These are phyloP conservation scores for Allobates femoralis DNA, from an alignment of 2,797 vertebrate species.

Conservation along the genomic window DNA sequence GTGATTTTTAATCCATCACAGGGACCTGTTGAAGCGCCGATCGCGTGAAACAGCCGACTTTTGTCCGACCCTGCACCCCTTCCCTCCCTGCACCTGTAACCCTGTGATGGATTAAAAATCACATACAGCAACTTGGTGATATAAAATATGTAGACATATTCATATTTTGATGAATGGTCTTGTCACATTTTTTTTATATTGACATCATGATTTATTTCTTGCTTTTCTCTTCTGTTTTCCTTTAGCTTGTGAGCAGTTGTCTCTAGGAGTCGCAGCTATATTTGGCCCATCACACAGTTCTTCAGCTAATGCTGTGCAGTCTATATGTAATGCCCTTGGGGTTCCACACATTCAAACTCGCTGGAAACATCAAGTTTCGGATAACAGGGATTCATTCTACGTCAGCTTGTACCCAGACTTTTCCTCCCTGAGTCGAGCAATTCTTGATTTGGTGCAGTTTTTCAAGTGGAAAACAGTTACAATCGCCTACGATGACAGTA, in stretches of 20 bases:
- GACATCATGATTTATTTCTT: not conserved
- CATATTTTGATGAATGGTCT: too few relatives aligned
- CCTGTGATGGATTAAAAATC: too few relatives aligned
- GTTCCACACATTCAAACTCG: conserved; percentile 98
- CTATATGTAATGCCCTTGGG: conserved; percentile 96
- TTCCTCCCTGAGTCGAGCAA: conserved; percentile 95
- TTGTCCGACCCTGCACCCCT: too few relatives aligned
- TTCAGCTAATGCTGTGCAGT: conserved; percentile 96
- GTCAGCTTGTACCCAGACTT: conserved; percentile 98
- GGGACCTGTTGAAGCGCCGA: too few relatives aligned
- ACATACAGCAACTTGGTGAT: too few relatives aligned
- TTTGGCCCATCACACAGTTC: conserved; percentile 98
- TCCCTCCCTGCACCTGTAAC: too few relatives aligned
- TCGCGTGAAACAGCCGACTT: too few relatives aligned
- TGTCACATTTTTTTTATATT: too few relatives aligned
- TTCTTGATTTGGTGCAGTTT: conserved; percentile 97
- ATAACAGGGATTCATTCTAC: conserved; percentile 97
- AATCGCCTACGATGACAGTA: conserved; percentile 97
- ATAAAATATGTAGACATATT: too few relatives aligned
- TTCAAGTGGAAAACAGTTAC: conserved; percentile 99
- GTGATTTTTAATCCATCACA: too few relatives aligned
- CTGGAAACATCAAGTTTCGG: conserved; percentile 98
- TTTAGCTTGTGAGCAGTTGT: conserved; percentile 96
- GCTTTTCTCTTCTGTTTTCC: not conserved
- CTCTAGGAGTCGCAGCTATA: conserved; percentile 96